Conservation (phyloP, 2,888 invertebrate species). For the Machimus atricapillus region DNA sequence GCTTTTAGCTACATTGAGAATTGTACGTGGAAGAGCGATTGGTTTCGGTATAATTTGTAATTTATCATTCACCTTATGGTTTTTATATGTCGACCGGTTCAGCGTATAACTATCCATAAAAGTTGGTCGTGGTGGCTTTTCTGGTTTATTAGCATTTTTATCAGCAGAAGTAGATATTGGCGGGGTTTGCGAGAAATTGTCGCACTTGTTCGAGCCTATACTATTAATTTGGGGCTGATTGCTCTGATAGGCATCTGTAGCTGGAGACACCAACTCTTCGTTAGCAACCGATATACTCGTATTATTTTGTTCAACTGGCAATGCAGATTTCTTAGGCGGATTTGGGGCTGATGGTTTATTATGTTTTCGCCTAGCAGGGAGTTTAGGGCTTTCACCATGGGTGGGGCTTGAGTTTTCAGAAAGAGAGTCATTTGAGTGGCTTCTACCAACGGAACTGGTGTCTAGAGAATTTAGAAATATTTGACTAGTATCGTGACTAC, state of each 20-base stretch:
- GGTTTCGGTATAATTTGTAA: slow-evolving; percentile 55
- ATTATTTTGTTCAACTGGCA: neutral
- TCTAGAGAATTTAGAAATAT: slow-evolving; percentile 58
- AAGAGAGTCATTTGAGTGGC: slow-evolving; percentile 73
- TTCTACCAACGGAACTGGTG: slow-evolving; percentile 56
- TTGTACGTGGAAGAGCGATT: slow-evolving; percentile 64
- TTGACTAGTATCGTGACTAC: slow-evolving; percentile 69
- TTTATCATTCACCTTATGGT: slow-evolving; percentile 41
- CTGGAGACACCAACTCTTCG: neutral
- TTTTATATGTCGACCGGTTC: slow-evolving; percentile 49
- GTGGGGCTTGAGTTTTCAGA: slow-evolving; percentile 75
- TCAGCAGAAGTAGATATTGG: slow-evolving; percentile 43
- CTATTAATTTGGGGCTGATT: neutral
- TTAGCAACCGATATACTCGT: neutral
- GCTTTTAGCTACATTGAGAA: slow-evolving; percentile 52
- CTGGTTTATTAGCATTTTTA: slow-evolving; percentile 64
- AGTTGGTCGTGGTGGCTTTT: slow-evolving; percentile 71
- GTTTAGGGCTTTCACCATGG: slow-evolving; percentile 76
- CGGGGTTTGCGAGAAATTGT: slow-evolving; percentile 50
- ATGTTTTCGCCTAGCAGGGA: slow-evolving; percentile 74
- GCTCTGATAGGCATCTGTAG: neutral
- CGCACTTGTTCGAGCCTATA: slow-evolving; percentile 49
- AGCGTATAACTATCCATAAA: slow-evolving; percentile 50
- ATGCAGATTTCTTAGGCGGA: slow-evolving; percentile 63
- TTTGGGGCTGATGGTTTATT: slow-evolving; percentile 78